phyloP scores from a whole-genome alignment of 2,888 invertebrate genomes.

The Odontothrips loti region DNA sequence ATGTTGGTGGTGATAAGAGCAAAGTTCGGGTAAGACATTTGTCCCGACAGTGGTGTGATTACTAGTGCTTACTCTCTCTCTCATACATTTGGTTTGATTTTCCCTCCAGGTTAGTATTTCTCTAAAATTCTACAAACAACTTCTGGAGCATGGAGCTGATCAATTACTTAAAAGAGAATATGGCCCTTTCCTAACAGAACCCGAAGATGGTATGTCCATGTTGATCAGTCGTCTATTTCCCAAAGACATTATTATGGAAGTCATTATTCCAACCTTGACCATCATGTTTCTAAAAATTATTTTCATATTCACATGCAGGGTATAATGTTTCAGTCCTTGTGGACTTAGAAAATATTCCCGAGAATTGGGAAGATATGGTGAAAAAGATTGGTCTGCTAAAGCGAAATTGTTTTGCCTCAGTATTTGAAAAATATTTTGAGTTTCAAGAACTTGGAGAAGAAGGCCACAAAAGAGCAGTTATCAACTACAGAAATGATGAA shows the following conservation, averaged over 20 bases:
- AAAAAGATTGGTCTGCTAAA: slow-evolving; percentile 62
- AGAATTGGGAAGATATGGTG: slow-evolving; percentile 82
- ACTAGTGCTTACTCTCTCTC: not conserved
- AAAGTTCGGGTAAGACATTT: slow-evolving; percentile 83
- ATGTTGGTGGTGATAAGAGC: slow-evolving; percentile 91
- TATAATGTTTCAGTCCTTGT: slow-evolving; percentile 92
- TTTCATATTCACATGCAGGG: slow-evolving; percentile 53
- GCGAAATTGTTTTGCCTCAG: slow-evolving; percentile 63
- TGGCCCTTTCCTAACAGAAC: slow-evolving; percentile 71
- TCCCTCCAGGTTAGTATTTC: slow-evolving; percentile 88
- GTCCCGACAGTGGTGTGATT: not conserved
- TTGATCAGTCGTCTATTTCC: too few species aligned
- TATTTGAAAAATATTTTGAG: slow-evolving; percentile 99
- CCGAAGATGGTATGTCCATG: slow-evolving; percentile 77
- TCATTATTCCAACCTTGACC: not conserved
- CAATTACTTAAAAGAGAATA: slow-evolving; percentile 91
- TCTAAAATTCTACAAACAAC: slow-evolving; percentile 96
- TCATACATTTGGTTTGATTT: slow-evolving; percentile 34
- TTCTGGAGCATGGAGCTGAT: slow-evolving; percentile 97
- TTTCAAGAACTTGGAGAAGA: slow-evolving; percentile 91
- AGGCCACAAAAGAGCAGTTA: slow-evolving; percentile 90
- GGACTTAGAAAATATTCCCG: slow-evolving; percentile 88
- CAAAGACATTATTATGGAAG: slow-evolving; percentile 28
- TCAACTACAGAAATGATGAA: slow-evolving; percentile 98
- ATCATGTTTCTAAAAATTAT: slow-evolving; percentile 20